phyloP scores from a whole-genome alignment of 1,140 invertebrate genomes.

The Bradynema listronoti region DNA sequence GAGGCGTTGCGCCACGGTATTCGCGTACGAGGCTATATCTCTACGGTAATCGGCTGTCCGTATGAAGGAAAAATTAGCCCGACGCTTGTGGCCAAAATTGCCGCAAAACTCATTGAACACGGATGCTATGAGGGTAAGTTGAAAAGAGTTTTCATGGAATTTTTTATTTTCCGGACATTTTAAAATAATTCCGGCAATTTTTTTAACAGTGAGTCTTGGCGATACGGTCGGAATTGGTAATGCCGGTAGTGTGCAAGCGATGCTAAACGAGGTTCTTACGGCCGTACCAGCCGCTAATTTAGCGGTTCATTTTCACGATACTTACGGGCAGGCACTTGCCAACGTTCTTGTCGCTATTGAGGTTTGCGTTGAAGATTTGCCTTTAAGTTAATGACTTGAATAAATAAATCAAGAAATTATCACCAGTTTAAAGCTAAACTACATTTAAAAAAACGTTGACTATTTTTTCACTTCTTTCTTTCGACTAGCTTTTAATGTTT shows the following conservation, averaged over 20 bases:
- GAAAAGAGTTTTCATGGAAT: no score
- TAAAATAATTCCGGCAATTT: no score
- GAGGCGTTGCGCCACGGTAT: slow-evolving; percentile 69
- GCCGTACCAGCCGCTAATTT: slow-evolving; percentile 67
- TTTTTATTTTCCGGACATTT: no score
- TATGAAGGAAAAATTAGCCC: slow-evolving; percentile 82
- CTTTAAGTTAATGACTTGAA: no score
- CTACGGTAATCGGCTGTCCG: slow-evolving; percentile 76
- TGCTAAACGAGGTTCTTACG: slow-evolving; percentile 71
- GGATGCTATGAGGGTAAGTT: slow-evolving; percentile 59
- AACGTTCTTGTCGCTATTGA: slow-evolving; percentile 82
- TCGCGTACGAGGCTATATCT: slow-evolving; percentile 69
- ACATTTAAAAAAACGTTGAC: no score
- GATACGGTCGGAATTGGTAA: slow-evolving; percentile 96
- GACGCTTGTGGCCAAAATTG: slow-evolving; percentile 68
- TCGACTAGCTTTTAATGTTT: no score
- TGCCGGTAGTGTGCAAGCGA: slow-evolving; percentile 69
- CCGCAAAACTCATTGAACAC: slow-evolving; percentile 69
- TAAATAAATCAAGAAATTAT: no score
- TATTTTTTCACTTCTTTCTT: no score
- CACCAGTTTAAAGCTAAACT: no score
- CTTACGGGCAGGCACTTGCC: slow-evolving; percentile 88
- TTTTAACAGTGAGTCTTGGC: slow-evolving; percentile 89
- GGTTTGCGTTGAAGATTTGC: slow-evolving; percentile 59
- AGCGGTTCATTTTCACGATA: slow-evolving; percentile 94